Percentiles rank a stretch among this genome's conserved stretches.
Conservation (phyloP, 92 coral and sea anemone species). For the Ricordea florida region DNA sequence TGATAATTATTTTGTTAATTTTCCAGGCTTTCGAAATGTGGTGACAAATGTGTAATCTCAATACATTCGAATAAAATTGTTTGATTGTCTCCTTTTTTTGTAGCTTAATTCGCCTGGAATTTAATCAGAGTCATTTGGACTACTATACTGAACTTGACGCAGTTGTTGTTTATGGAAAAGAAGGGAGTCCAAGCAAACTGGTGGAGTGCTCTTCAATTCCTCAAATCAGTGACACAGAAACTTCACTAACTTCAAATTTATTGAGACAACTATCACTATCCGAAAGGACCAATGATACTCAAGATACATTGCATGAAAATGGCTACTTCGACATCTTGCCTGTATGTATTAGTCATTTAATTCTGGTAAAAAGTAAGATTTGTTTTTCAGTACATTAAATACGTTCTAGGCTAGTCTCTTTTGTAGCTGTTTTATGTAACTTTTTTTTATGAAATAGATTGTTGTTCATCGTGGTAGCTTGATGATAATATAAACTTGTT, state of each 20-base stretch:
- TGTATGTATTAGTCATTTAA: conserved; percentile 32
- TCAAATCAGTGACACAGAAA: neutral
- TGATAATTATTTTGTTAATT: no score
- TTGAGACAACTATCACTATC: conserved; percentile 67
- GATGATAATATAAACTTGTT: no score
- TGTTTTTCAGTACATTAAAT: neutral
- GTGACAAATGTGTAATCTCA: no score
- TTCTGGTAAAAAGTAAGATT: neutral
- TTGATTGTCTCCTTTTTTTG: neutral
- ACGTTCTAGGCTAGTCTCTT: neutral
- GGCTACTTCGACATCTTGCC: conserved; percentile 86
- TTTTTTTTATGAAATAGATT: no score
- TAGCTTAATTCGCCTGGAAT: conserved; percentile 88
- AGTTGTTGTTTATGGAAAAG: conserved; percentile 72
- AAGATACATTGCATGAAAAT: conserved; percentile 36
- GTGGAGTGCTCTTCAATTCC: no score
- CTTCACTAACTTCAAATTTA: conserved; percentile 44
- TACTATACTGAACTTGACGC: conserved; percentile 99
- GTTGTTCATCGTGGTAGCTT: no score
- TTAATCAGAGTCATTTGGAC: conserved; percentile 82
- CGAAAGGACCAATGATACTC: conserved; percentile 1
- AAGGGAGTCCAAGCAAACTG: neutral
- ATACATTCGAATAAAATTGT: neutral
- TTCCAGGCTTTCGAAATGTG: no score
- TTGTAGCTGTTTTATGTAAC: neutral